Percentiles rank a stretch among this genome's conserved stretches.
phyloP scores from a whole-genome alignment of 2,797 vertebrate species.

The Momotus momota region DNA sequence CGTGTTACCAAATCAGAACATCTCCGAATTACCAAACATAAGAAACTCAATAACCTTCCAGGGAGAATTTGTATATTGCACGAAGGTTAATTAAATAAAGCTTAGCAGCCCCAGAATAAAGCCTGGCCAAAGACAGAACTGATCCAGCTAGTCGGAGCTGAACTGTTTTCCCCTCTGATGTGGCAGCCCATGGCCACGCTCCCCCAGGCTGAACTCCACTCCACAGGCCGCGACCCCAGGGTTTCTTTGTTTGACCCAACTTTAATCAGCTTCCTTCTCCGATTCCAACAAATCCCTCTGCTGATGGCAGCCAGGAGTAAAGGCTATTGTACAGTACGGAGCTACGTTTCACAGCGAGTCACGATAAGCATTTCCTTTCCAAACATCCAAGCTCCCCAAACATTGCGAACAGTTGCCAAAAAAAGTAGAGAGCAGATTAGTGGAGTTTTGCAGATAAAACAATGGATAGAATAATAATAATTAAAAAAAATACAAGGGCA shows the following conservation, averaged over 20 bases:
- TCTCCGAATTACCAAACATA: not conserved
- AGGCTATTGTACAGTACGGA: not conserved
- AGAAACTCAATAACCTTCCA: not conserved
- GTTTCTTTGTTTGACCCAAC: slow-evolving; percentile 30
- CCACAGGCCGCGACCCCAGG: not conserved
- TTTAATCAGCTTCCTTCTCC: slow-evolving; percentile 53
- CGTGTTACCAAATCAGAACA: not conserved
- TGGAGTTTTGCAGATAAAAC: not conserved
- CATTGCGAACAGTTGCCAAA: not conserved
- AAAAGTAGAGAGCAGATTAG: not conserved
- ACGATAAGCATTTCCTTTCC: slow-evolving; percentile 38
- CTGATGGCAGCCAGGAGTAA: slow-evolving; percentile 5
- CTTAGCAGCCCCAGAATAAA: not conserved
- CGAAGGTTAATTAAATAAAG: slow-evolving; percentile 1
- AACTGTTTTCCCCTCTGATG: not conserved
- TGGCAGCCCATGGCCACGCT: not conserved
- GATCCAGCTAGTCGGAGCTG: not conserved
- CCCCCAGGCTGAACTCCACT: not conserved
- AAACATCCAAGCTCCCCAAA: slow-evolving; percentile 15
- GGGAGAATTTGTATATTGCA: not conserved
- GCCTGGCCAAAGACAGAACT: not conserved
- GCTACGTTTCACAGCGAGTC: not conserved
- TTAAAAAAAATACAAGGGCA: not conserved
- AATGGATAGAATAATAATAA: not conserved
- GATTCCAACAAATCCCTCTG: not conserved